A percentile compares a stretch with the other conserved stretches of the same genome.
These are phyloP conservation scores for Eurytemora carolleeae DNA, from an alignment of 1,140 invertebrate genomes.

Conservation along the genomic window DNA sequence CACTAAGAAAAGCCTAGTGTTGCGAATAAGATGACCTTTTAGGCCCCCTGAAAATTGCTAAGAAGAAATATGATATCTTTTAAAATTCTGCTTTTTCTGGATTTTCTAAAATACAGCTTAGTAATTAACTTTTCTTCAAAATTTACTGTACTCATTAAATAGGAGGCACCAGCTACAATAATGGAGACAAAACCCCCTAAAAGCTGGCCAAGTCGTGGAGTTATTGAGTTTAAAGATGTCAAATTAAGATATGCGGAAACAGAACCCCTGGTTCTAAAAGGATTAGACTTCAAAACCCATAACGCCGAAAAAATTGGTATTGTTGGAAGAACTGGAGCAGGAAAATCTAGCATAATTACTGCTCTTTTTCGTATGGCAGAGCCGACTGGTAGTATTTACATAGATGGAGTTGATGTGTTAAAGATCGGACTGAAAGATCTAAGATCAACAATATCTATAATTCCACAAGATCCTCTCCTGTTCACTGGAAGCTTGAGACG, in stretches of 20 bases:
- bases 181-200: background rate
- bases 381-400: slow-evolving; percentile 40
- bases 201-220: slow-evolving; percentile 1
- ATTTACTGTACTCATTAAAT: too few relatives aligned
- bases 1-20: too few relatives aligned
- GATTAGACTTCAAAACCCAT: background rate
- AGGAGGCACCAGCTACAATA: slow-evolving; percentile 22
- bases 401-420: slow-evolving; percentile 45
- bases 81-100: too few relatives aligned
- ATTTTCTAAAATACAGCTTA: too few relatives aligned
- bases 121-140: too few relatives aligned
- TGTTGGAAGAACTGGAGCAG: slow-evolving; percentile 69
- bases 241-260: slow-evolving; percentile 5
- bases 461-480: slow-evolving; percentile 40
- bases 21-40: too few relatives aligned
- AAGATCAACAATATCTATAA: slow-evolving; percentile 50
- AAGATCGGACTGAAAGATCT: slow-evolving; percentile 45
- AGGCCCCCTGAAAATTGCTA: too few relatives aligned
- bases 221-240: slow-evolving; percentile 5
- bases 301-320: slow-evolving; percentile 38
- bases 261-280: slow-evolving; percentile 5
- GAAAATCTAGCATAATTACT: slow-evolving; percentile 68
- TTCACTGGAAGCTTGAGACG: slow-evolving; percentile 60
- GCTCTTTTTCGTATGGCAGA: slow-evolving; percentile 55
- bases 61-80: too few relatives aligned